Evolutionary conservation across 2,113 vertebrate genomes (phyloP), one percentile per base, ranked within the genome.

Genomic region (Riparia riparia): DNA sequence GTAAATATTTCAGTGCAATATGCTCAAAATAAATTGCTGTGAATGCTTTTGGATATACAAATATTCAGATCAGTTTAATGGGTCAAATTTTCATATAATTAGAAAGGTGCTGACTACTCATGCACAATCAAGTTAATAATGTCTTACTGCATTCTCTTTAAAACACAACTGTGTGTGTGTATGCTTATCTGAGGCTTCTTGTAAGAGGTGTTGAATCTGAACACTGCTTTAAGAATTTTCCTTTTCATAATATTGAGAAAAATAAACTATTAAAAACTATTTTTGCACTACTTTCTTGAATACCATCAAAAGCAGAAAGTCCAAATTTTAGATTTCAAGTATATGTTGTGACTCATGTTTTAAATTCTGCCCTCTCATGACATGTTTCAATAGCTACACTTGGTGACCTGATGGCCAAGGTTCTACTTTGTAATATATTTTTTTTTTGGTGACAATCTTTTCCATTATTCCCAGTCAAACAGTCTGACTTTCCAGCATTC

Each of bases 1-100:
- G 18, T 64, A 89, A 92, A 79, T 22, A 66, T 61, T 88, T 91
- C 63, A 44, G 63, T 76, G 50, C 29, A 65, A 56, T 83, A 31
- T 44, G 28, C n/a, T 78, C 6, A 29, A 79, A 93, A 89, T 61
- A 95, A 95, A 90, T 89, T 79, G n/a, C 69, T 84, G 51, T 85
- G 89, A 51, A 64, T 89, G 28, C 56, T 51, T 82, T 31, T 80
- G 45, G 32, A 24, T 66, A 39, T 51, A 72, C 32, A 82, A 64
- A 44, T 83, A 68, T 56, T 90, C 82, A 70, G 78, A 90, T 63
- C 47, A 57, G 47, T 73, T 92, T 77, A 73, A 82, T 86, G 39
- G 54, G 13, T 90, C 74, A 92, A 49, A 50, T 34, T 90, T 84
- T 34, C 12, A 26, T 29, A 37, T 87, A 8, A 57, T 69, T 80